phyloP scores from a whole-genome alignment of 2,888 invertebrate genomes.

The Acholoe squamosa region DNA sequence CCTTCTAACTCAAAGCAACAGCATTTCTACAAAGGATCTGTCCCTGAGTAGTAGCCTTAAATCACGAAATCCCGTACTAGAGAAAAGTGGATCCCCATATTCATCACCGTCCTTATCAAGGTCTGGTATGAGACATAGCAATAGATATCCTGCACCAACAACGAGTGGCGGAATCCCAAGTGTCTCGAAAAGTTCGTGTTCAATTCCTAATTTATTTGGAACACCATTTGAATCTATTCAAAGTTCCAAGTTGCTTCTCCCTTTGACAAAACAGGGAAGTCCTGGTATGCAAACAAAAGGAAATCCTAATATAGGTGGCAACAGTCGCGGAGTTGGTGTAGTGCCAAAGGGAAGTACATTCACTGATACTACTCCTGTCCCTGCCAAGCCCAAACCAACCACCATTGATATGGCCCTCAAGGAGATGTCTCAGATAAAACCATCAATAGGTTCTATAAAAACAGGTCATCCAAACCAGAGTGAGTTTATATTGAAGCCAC shows the following conservation, averaged over 20 bases:
- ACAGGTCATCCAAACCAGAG: no score
- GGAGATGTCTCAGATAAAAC: neutral
- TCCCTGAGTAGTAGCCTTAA: neutral
- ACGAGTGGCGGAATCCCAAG: neutral
- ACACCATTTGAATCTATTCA: constrained; percentile 27
- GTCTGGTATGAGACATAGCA: neutral
- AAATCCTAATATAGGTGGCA: neutral
- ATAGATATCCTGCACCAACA: neutral
- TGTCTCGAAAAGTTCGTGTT: neutral
- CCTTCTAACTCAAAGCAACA: neutral
- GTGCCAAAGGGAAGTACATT: no score
- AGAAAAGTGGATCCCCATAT: neutral
- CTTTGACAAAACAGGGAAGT: neutral
- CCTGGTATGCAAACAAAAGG: neutral
- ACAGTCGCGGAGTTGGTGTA: no score
- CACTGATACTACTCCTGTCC: neutral
- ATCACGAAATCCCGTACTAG: neutral
- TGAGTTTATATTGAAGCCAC: no score
- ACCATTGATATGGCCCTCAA: neutral
- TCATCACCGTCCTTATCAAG: neutral
- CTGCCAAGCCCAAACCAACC: neutral
- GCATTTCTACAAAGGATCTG: neutral
- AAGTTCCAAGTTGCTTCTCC: neutral
- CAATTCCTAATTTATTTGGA: neutral
- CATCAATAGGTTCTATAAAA: neutral